Evolutionary conservation across 2,113 vertebrate genomes (phyloP), one percentile per base, ranked within the genome.

Genomic region (Diadophis punctatus): DNA sequence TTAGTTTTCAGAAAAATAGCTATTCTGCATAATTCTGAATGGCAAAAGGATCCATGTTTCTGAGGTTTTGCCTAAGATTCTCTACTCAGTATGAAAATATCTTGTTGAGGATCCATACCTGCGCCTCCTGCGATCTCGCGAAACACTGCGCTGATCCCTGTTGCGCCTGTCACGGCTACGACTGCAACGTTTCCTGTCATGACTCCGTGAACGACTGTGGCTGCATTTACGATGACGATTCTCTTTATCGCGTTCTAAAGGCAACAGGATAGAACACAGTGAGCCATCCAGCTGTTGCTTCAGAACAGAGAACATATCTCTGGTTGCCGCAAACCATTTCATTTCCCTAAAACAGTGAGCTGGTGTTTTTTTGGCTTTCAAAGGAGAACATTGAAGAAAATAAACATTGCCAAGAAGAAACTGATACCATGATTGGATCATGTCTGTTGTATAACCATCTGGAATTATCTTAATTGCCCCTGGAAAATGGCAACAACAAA

Each of bases 171-270:
- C 98, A 49, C 99, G 98, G 96, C 98, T 98, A 94, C 98, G 98
- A 88, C 97, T 98, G 30, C 98, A 97, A 10, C 97, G 97, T 93
- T 99, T 99, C 93, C 98, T 97, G 63, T 99, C 98, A 55, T 98
- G 97, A 97, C 98, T 99, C 7, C 98, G 98, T 60, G 98, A 99
- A 88, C 98, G 98, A 92, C 98, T 98, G 39, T 98, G 98, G 93
- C 98, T 98, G 58, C 98, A 98, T 85, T 98, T 98, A 91, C 98
- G 98, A 90, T 99, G 98, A 25, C 98, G 98, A 94, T 99, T 99
- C 96, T 99, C 98, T 94, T 99, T 99, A 96, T 99, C 98, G 25
- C 98, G 96, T 93, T 99, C 98, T 97, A 97, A 53, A 60, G 48
- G 63, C 48, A 30, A 43, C 16, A n/a, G 11, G 18, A 34, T 18